Percentiles rank a stretch among this genome's conserved stretches.
phyloP scores from a whole-genome alignment of 2,888 invertebrate species.

The Parascotia fuliginaria region DNA sequence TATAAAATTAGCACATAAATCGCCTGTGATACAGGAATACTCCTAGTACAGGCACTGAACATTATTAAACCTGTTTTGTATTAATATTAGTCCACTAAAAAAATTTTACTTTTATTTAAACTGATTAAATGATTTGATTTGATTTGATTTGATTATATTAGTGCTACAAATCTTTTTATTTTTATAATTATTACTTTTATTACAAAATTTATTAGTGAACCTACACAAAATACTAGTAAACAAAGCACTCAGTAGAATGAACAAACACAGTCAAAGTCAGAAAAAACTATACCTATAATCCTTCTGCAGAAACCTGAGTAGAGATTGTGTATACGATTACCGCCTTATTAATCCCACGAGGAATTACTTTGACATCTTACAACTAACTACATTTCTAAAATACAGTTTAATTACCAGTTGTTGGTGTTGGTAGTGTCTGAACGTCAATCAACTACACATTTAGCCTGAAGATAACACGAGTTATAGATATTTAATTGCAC shows the following conservation, averaged over 20 bases:
- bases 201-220: no score
- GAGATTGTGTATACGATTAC: slow-evolving; percentile 32
- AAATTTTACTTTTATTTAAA: no score
- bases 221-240: no score
- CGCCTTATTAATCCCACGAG: slow-evolving; percentile 40
- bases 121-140: no score
- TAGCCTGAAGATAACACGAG: slow-evolving; percentile 33
- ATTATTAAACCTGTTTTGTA: no score
- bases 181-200: no score
- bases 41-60: no score
- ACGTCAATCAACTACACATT: slow-evolving; percentile 36
- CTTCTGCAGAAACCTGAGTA: slow-evolving; percentile 46
- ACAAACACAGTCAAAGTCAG: slow-evolving; percentile 17
- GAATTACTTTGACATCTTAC: slow-evolving; percentile 38
- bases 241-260: slow-evolving; percentile 8
- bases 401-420: slow-evolving; percentile 37
- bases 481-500: slow-evolving; percentile 37
- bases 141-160: no score
- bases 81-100: no score
- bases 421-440: slow-evolving; percentile 8
- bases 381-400: slow-evolving; percentile 37
- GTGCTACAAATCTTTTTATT: no score
- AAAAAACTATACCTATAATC: slow-evolving; percentile 40
- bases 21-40: no score
- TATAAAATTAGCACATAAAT: no score